Evolutionary conservation across 2,113 vertebrate species (phyloP).

Genomic region (Orthonyx spaldingii): DNA sequence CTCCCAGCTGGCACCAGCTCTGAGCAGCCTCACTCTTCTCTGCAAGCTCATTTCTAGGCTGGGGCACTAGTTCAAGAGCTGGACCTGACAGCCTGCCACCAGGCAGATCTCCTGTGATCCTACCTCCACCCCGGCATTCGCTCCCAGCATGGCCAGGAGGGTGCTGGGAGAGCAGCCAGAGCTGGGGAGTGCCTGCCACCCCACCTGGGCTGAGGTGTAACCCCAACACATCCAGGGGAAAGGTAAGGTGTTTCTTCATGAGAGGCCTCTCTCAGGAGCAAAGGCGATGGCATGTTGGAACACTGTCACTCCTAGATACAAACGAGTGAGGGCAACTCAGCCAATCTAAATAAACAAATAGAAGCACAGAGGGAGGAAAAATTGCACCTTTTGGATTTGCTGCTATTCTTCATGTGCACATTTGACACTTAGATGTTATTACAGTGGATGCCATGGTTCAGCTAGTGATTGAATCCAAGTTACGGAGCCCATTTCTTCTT

Average conservation of each 20-base stretch:
- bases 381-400: neutral
- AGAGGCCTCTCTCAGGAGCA: neutral
- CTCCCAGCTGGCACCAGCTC: neutral
- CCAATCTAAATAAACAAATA: neutral
- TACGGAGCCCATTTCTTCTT: neutral
- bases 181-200: neutral
- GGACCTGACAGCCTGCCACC: neutral
- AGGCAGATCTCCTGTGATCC: neutral
- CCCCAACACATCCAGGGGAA: neutral
- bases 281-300: neutral
- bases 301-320: neutral
- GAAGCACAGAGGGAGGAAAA: neutral
- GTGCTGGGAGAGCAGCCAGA: neutral
- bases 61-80: neutral
- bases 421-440: neutral
- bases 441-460: neutral
- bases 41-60: neutral
- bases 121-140: accelerated
- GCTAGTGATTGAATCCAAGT: neutral
- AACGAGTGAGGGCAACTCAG: slow-evolving; percentile 14
- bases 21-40: neutral
- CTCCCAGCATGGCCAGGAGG: neutral
- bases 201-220: neutral
- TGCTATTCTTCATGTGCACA: neutral
- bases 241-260: neutral